Evolutionary conservation across 1,140 invertebrate species (phyloP), one percentile per base, ranked within the genome.

Genomic region (Hyles euphorbiae): DNA sequence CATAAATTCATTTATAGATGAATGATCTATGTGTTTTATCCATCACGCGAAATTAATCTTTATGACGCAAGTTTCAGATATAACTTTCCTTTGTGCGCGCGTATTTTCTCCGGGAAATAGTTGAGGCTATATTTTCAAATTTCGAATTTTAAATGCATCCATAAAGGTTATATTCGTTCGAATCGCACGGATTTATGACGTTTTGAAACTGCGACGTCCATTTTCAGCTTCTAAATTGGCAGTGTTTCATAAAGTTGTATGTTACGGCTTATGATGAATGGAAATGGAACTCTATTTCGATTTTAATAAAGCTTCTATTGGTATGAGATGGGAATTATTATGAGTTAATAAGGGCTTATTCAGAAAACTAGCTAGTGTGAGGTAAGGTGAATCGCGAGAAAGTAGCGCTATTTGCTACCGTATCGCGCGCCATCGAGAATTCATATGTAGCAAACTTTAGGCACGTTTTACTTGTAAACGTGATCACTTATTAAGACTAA

Each of bases 391-490:
- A 80, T 85, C 78, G 78, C 74, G 75, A 79, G 81, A 83, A 86
- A 87, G 83, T 82, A 80, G 84, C 76, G 76, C 81, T 87, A 87
- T 86, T 85, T 85, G 81, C 82, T 87, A 86, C 84, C 74, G 87
- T 87, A 88, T 89, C 87, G 84, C 76, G 81, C 84, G 79, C 84
- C 80, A 88, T 88, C 83, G 74, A 66, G 49, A 48, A 65, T 48
- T 52, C 75, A 81, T 77, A 56, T 57, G 58, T 70, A 34, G n/a
- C 3, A 55, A 84, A 81, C 83, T 44, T 63, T 71, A 60, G 74
- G 73, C 56, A 50, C 22, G 32, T 60, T 48, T 33, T 22, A 12
- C 12, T 46, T 22, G 9, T 56, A 10, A 11, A 53, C 34, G 11
- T 53, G 4, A 36, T 6, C 22, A 6, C 22, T 22, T 22, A 22